Evolutionary conservation across 2,113 vertebrate species (phyloP), one percentile per base, ranked within the genome.

Genomic region (Ellobius talpinus): DNA sequence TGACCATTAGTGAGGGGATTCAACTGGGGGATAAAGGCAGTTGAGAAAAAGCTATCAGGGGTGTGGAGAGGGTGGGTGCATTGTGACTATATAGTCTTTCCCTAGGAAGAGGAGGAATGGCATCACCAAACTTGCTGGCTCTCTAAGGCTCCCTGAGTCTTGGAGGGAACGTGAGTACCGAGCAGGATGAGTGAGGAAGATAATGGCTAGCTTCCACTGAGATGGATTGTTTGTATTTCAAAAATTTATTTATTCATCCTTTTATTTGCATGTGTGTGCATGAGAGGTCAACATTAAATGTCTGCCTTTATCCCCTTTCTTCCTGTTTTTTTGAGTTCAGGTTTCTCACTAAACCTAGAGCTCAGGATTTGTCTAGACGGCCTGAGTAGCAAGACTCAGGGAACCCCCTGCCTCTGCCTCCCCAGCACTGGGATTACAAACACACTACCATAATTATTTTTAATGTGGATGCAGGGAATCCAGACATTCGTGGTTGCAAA

Each of bases 1-100:
- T 92, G 77, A 82, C 52, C 21, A 55, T 74, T 36, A 91, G 39
- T 50, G 61, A 94, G 47, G 79, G 73, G n/a, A 82, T 93, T 95
- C 45, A 90, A 8, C 33, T 84, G 16, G 21, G 42, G 7, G 45
- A 50, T 47, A 23, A 74, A 58, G 45, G 16, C 42, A 91, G 5
- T 76, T 82, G 39, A 82, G 82, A 79, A 23, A 90, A 87, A 47
- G 10, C 7, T 10, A 52, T 86, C 24, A 70, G 77, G 74, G 79
- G 19, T 31, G 3, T 6, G 19, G 50, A 89, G 52, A 23, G 24
- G 39, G 23, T 24, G 16, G 5, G 26, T 84, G 45, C 26, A 3
- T 61, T 42, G 26, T 14, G 14, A 42, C 66, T 42, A 21, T 24
- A 63, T 7, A 5, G 6, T 79, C 70, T 52, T 92, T 47, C 31